Evolutionary conservation across 2,797 vertebrate species (phyloP).

Genomic region (Rhincodon typus): DNA sequence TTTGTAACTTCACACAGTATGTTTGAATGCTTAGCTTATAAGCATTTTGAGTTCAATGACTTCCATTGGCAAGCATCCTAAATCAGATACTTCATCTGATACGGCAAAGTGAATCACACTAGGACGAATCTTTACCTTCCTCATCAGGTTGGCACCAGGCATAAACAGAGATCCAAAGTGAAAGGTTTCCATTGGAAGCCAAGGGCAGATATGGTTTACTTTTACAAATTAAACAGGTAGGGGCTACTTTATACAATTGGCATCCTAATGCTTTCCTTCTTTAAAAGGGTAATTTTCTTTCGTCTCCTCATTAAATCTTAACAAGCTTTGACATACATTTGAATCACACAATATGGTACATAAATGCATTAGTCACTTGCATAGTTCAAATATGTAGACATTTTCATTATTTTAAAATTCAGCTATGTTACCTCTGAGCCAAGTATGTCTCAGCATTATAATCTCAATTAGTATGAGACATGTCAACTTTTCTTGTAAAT

Average conservation of each 20-base stretch:
- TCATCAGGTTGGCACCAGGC: not conserved
- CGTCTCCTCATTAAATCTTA: not conserved
- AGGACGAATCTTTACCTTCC: not conserved
- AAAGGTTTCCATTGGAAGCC: not conserved
- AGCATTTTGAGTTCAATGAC: not conserved
- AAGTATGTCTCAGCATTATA: not conserved
- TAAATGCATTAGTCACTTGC: not conserved
- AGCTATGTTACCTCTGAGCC: not conserved
- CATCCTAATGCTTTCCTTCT: not conserved
- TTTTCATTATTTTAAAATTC: not conserved
- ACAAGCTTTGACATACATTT: not conserved
- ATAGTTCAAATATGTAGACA: not conserved
- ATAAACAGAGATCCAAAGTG: not conserved
- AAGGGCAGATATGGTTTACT: not conserved
- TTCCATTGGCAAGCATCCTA: not conserved
- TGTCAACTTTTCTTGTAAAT: not conserved
- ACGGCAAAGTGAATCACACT: not conserved
- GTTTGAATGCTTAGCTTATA: not conserved
- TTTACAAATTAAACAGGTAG: not conserved
- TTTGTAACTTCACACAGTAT: not conserved
- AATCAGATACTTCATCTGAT: not conserved
- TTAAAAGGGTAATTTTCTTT: not conserved
- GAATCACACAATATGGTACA: not conserved
- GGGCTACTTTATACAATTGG: not conserved
- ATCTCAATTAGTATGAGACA: not conserved